A percentile compares a stretch with the other conserved stretches of the same genome.
phyloP scores from a whole-genome alignment of 2,797 vertebrate species.

The Bradypus variegatus region DNA sequence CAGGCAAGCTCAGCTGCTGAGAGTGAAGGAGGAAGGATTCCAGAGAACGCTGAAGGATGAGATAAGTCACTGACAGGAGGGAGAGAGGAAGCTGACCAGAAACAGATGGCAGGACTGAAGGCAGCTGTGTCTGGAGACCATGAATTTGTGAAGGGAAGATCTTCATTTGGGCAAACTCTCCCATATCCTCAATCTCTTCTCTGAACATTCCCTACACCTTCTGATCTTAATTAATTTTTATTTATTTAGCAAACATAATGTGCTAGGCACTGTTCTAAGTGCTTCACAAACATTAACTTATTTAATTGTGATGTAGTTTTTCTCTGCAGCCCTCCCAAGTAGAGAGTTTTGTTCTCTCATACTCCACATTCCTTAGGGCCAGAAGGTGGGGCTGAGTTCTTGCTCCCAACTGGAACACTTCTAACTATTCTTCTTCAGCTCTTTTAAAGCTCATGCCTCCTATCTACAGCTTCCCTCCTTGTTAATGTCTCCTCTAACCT shows the following conservation, averaged over 20 bases:
- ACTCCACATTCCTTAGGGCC: slow-evolving; percentile 53
- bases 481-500: not conserved
- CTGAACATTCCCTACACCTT: not conserved
- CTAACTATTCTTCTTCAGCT: slow-evolving; percentile 6
- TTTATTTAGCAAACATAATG: slow-evolving; percentile 34
- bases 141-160: not conserved
- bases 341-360: slow-evolving; percentile 46
- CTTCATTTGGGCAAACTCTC: not conserved
- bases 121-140: not conserved
- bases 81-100: not conserved
- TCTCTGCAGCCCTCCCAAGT: not conserved
- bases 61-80: slow-evolving; percentile 12
- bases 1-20: not conserved
- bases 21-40: not conserved
- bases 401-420: not conserved
- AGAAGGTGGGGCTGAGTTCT: slow-evolving; percentile 44
- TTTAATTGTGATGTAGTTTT: slow-evolving; percentile 49
- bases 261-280: slow-evolving; percentile 30
- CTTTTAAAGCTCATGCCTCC: slow-evolving; percentile 29
- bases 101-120: not conserved
- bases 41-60: not conserved
- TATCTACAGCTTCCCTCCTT: not conserved
- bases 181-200: not conserved
- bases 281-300: slow-evolving; percentile 49
- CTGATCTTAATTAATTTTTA: slow-evolving; percentile 36